Percentiles rank a stretch among this genome's conserved stretches.
Evolutionary conservation across 2,797 vertebrate genomes (phyloP).

Genomic region (Mus caroli): DNA sequence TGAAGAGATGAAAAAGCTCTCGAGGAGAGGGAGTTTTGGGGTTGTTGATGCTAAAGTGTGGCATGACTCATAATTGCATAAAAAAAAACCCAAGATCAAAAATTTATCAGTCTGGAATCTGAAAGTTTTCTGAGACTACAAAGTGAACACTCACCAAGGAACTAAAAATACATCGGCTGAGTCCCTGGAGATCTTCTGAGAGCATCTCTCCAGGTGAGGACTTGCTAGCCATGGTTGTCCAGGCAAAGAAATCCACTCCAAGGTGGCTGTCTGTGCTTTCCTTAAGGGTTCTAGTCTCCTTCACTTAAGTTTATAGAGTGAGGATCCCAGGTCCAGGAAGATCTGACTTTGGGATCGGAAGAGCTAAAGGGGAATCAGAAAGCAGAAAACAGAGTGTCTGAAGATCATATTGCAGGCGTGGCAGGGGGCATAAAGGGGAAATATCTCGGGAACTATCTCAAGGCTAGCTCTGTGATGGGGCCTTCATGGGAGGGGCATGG

Average conservation of each 20-base stretch:
- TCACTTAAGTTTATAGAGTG: not conserved
- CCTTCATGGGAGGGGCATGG: no score
- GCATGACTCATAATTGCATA: slow-evolving; percentile 67
- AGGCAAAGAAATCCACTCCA: not conserved
- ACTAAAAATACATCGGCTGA: slow-evolving; percentile 54
- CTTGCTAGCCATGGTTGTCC: not conserved
- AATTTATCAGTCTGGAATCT: slow-evolving; percentile 49
- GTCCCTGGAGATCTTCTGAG: slow-evolving; percentile 17
- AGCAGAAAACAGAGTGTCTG: not conserved
- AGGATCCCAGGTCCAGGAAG: not conserved
- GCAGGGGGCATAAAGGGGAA: not conserved
- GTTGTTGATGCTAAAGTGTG: slow-evolving; percentile 9
- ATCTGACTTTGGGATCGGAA: not conserved
- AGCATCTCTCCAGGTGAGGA: not conserved
- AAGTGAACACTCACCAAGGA: slow-evolving; percentile 47
- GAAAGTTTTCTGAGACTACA: slow-evolving; percentile 64
- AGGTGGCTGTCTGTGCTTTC: not conserved
- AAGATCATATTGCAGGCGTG: not conserved
- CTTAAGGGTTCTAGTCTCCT: not conserved
- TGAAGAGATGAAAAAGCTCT: slow-evolving; percentile 59
- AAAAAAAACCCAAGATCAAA: slow-evolving; percentile 36
- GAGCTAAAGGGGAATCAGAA: not conserved
- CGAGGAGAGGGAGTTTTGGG: not conserved
- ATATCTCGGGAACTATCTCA: no score
- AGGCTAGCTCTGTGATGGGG: no score